Conservation (phyloP, 2,797 vertebrate species). For the Ara ararauna region DNA sequence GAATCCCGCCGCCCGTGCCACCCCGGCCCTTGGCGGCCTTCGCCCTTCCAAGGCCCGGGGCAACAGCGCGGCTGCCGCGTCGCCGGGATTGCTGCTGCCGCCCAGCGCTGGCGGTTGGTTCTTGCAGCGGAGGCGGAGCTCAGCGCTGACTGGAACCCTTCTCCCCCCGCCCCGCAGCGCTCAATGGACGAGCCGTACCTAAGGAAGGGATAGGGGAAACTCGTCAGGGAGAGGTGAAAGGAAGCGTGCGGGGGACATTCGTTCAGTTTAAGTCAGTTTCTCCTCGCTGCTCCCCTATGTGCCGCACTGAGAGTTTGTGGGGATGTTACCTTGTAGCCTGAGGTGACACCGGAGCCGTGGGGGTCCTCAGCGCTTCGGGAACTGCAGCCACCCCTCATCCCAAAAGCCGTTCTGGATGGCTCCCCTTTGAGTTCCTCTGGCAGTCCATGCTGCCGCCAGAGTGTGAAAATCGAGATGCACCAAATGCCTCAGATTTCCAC, state of each 20-base stretch:
- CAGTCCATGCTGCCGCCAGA: accelerated
- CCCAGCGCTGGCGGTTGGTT: neutral
- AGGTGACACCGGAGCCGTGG: accelerated
- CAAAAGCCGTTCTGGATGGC: accelerated
- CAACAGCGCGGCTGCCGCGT: too few species aligned
- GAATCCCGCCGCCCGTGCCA: neutral
- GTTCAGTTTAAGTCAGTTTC: neutral
- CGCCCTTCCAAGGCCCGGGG: neutral
- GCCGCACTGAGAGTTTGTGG: accelerated
- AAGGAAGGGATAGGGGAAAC: accelerated
- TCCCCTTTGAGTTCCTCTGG: accelerated
- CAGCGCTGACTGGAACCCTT: neutral
- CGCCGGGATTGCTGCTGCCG: neutral
- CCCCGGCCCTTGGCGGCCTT: too few species aligned
- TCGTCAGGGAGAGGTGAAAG: accelerated
- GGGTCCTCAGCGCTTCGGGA: neutral
- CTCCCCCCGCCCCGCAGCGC: accelerated
- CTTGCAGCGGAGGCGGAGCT: accelerated
- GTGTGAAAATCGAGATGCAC: accelerated
- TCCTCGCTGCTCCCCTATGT: neutral
- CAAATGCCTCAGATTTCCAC: accelerated
- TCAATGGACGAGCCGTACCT: neutral
- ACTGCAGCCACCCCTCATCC: neutral
- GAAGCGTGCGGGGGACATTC: accelerated
- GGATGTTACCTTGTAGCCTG: accelerated